Evolutionary conservation across 2,797 vertebrate species (phyloP), one percentile per base, ranked within the genome.

Genomic region (Iguana delicatissima): DNA sequence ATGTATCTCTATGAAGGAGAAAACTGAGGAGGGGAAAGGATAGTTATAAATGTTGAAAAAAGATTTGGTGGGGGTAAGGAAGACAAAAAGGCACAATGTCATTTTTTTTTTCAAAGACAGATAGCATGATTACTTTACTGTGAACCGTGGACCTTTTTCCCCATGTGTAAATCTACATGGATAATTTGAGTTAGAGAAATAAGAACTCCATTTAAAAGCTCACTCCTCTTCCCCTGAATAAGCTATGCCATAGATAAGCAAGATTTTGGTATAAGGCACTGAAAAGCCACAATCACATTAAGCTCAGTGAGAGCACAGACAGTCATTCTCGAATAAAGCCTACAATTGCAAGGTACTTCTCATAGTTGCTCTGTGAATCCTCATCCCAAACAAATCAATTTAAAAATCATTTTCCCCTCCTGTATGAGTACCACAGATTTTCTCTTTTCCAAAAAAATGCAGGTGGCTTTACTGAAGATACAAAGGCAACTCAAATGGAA

Each of bases 371-470:
- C 32, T 38, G 35, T 42, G 35, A 84, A 67, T 67, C 59, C 14
- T 46, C 38, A 84, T 74, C 32, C 67, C 50, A 29, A 86, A 74
- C 69, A 57, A 74, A 57, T 57, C 84, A 86, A 86, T 86, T 74
- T 74, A 26, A 74, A 86, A 74, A 38, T n/a, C 55, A 35, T 74
- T 74, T 50, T 57, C 72, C 29, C 22, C 64, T 73, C 18, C 46
- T 85, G 26, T n/a, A 85, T 35, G 24, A 55, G 29, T 69, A 46
- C 46, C 64, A 50, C 42, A 67, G 32, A 85, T 18, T 42, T 72
- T 85, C 42, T 72, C 42, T 73, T 55, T 85, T 85, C 64, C 14
- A 46, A 32, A 46, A 42, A 29, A 69, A 69, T 22, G 64, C 46
- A 73, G 67, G 26, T 84, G 83, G 62, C 14, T 69, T 67, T 42